Evolutionary conservation across 2,888 invertebrate genomes (phyloP).

Genomic region (Xanthorhoe designata): DNA sequence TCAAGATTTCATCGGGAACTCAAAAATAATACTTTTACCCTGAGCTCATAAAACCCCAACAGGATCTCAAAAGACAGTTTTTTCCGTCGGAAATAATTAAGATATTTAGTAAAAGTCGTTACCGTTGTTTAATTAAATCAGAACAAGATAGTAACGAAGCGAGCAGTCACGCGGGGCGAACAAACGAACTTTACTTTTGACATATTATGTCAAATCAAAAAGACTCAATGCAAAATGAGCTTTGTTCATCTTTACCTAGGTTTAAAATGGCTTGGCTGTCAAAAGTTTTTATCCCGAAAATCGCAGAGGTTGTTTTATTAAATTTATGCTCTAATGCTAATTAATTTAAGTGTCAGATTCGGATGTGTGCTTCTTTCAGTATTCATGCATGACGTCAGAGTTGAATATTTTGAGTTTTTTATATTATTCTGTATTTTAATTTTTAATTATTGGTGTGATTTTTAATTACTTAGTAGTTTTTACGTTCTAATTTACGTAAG

Average conservation of each 20-base stretch:
- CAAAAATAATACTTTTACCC: background rate
- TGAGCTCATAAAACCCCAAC: constrained; percentile 27
- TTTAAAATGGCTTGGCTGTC: background rate
- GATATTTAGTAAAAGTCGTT: constrained; percentile 63
- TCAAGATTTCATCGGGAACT: background rate
- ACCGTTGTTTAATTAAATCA: constrained; percentile 77
- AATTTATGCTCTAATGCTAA: background rate
- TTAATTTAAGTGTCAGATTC: background rate
- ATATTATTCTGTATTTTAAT: background rate
- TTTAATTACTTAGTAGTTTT: constrained; percentile 7
- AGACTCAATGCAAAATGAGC: background rate
- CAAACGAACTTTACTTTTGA: constrained; percentile 43
- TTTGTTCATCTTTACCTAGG: background rate
- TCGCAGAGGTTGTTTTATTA: background rate
- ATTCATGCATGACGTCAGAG: background rate
- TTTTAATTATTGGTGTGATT: constrained; percentile 10
- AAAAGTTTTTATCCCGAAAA: background rate
- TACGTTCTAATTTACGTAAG: background rate
- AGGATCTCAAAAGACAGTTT: constrained; percentile 44
- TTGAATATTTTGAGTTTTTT: background rate
- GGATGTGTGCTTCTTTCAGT: background rate
- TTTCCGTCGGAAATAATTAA: constrained; percentile 76
- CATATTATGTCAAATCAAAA: background rate
- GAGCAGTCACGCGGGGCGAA: constrained; percentile 61
- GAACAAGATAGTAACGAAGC: constrained; percentile 69